Conservation (phyloP, 2,797 vertebrate genomes). For the Ataeniobius toweri region DNA sequence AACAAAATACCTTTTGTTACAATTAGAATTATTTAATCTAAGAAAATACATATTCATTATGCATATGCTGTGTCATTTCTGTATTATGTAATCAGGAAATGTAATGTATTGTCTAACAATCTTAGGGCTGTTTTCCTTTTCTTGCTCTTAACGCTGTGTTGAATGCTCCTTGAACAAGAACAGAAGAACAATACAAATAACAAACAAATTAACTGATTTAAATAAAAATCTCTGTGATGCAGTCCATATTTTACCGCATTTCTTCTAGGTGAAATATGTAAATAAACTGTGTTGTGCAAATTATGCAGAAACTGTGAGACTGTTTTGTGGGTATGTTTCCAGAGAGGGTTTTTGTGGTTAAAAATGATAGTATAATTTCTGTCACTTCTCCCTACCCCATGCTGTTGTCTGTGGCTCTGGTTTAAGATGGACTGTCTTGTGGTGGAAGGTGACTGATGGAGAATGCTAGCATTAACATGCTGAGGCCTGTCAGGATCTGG, state of each 20-base stretch:
- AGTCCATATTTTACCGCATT: not conserved
- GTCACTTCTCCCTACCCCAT: slow-evolving; percentile 26
- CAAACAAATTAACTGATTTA: not conserved
- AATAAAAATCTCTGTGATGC: not conserved
- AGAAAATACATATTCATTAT: not conserved
- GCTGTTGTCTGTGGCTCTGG: slow-evolving; percentile 52
- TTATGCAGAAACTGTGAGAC: not conserved
- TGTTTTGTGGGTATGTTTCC: slow-evolving; percentile 14
- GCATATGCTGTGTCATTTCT: not conserved
- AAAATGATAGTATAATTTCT: slow-evolving; percentile 43
- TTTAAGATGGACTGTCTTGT: slow-evolving; percentile 61
- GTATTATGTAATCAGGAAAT: not conserved
- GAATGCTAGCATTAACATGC: slow-evolving; percentile 70
- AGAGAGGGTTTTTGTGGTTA: slow-evolving; percentile 5
- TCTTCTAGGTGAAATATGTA: slow-evolving; percentile 9
- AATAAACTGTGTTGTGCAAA: slow-evolving; percentile 10
- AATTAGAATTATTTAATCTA: not conserved
- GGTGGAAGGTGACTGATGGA: slow-evolving; percentile 68
- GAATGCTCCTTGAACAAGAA: slow-evolving; percentile 6
- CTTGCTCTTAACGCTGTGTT: not conserved
- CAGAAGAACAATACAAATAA: slow-evolving; percentile 5
- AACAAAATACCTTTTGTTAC: not conserved
- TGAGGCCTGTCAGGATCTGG: slow-evolving; percentile 14
- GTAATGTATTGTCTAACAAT: not conserved
- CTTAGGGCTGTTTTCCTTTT: not conserved